Evolutionary conservation across 64 coral and sea anemone species (phyloP).

Genomic region (Hydrozoanthus tunicans): DNA sequence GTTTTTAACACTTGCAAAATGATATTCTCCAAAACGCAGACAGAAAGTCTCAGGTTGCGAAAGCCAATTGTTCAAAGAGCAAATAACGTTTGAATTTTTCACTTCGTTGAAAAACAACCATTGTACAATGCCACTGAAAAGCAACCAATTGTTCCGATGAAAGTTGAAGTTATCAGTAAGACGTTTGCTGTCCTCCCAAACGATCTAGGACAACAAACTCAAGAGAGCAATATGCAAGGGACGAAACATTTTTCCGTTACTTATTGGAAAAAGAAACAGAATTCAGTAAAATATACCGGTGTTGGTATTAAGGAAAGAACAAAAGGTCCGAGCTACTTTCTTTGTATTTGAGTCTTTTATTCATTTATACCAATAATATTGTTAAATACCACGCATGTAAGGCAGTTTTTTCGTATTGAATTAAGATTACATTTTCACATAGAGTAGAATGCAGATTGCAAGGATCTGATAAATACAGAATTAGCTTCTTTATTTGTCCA

Average conservation of each 20-base stretch:
- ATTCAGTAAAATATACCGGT: not conserved
- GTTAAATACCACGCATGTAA: no score
- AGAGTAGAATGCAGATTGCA: no score
- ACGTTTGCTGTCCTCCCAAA: not conserved
- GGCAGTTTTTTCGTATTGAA: not conserved
- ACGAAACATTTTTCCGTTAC: not conserved
- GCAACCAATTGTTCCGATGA: no score
- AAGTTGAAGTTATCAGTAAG: no score
- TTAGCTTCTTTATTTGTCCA: slow-evolving; percentile 40
- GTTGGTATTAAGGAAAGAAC: not conserved
- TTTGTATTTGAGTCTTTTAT: not conserved
- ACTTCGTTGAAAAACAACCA: not conserved
- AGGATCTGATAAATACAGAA: not conserved
- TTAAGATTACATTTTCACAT: not conserved
- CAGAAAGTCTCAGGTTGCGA: not conserved
- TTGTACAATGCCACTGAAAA: not conserved
- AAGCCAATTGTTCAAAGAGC: not conserved
- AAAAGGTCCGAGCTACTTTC: not conserved
- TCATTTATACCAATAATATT: not conserved
- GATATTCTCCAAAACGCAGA: slow-evolving; percentile 1
- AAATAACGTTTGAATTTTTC: not conserved
- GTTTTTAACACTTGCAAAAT: not conserved
- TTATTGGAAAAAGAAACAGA: not conserved
- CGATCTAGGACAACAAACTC: slow-evolving; percentile 44
- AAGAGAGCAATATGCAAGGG: slow-evolving; percentile 4